phyloP scores from a whole-genome alignment of 35 echinoderm and acorn worm species.

The Heliocidaris tuberculata region DNA sequence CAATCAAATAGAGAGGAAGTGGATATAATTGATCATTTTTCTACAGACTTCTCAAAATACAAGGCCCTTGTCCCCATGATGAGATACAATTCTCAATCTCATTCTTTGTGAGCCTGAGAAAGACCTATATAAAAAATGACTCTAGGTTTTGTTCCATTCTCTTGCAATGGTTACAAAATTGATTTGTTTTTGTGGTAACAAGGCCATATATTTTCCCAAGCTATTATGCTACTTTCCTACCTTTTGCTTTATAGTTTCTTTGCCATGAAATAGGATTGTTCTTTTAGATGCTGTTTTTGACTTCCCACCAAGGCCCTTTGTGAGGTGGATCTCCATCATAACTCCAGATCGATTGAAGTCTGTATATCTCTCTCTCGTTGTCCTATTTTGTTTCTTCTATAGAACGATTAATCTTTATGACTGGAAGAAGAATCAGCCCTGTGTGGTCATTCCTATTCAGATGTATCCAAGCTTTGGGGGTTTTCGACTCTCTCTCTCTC shows the following conservation, averaged over 20 bases:
- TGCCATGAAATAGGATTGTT: neutral
- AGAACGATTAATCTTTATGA: conserved; percentile 19
- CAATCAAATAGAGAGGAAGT: neutral
- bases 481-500: neutral
- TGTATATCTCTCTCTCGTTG: neutral
- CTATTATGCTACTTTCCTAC: conserved; percentile 28
- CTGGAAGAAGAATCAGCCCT: neutral
- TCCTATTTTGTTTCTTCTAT: neutral
- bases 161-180: conserved; percentile 33
- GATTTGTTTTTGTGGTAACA: conserved; percentile 40
- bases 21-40: neutral
- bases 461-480: conserved; percentile 2
- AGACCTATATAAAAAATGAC: neutral
- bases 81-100: neutral
- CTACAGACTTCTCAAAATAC: neutral
- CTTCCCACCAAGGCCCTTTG: conserved; percentile 30
- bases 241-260: conserved; percentile 28
- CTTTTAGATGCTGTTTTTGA: conserved; percentile 4
- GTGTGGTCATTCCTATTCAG: conserved; percentile 25
- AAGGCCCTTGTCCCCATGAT: neutral
- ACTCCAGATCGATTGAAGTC: conserved; percentile 14
- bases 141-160: neutral
- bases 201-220: conserved; percentile 13
- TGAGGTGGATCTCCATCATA: conserved; percentile 24
- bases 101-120: neutral